A percentile compares a stretch with the other conserved stretches of the same genome.
These are phyloP conservation scores for Cheilosia soror DNA, from an alignment of 2,888 invertebrate species.

Conservation along the genomic window DNA sequence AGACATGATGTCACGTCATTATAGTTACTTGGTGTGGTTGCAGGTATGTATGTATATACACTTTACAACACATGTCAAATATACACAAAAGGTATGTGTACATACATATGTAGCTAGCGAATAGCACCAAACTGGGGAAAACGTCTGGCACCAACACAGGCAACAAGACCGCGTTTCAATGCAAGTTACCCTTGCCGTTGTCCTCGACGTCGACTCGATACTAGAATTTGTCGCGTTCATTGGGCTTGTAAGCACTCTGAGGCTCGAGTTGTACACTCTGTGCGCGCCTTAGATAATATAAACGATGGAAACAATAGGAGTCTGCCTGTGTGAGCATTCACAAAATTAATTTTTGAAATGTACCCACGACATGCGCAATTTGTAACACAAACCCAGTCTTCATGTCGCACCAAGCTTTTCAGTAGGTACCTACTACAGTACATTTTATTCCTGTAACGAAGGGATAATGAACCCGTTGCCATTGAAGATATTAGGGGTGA, in stretches of 20 bases:
- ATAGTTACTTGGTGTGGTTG: slow-evolving; percentile 58
- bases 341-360: slow-evolving; percentile 72
- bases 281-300: slow-evolving; percentile 68
- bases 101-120: slow-evolving; percentile 15
- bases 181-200: slow-evolving; percentile 73
- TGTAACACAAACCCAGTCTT: slow-evolving; percentile 84
- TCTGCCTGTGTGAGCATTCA: slow-evolving; percentile 75
- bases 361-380: slow-evolving; percentile 83
- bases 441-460: slow-evolving; percentile 73
- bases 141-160: slow-evolving; percentile 70
- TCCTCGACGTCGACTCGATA: slow-evolving; percentile 57
- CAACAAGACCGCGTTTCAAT: slow-evolving; percentile 50
- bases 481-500: slow-evolving; percentile 68
- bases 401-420: slow-evolving; percentile 76
- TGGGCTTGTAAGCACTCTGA: slow-evolving; percentile 72
- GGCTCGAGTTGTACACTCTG: slow-evolving; percentile 55
- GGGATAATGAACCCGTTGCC: slow-evolving; percentile 78
- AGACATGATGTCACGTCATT: slow-evolving; percentile 75
- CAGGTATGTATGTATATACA: slow-evolving; percentile 51
- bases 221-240: slow-evolving; percentile 73
- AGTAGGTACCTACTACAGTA: slow-evolving; percentile 66
- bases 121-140: slow-evolving; percentile 68
- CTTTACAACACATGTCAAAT: slow-evolving; percentile 73
- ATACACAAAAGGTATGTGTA: slow-evolving; percentile 37
- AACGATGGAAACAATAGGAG: slow-evolving; percentile 70